phyloP scores from a whole-genome alignment of 2,888 invertebrate species.

The Leptogaster cylindrica region DNA sequence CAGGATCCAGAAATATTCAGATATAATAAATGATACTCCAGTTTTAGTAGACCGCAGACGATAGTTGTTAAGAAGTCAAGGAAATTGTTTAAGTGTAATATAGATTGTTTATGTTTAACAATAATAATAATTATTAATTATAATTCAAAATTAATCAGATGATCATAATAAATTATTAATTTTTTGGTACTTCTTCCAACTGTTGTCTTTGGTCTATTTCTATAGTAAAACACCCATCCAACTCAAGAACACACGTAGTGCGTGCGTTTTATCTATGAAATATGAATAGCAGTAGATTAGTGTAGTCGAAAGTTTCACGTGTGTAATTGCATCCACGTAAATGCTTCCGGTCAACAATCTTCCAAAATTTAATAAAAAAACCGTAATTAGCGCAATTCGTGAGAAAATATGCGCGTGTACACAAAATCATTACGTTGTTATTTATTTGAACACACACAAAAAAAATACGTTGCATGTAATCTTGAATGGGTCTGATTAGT shows the following conservation, averaged over 20 bases:
- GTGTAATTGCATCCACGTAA: conserved; percentile 14
- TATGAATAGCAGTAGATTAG: conserved; percentile 19
- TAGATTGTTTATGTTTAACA: too few relatives aligned
- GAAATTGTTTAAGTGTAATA: too few relatives aligned
- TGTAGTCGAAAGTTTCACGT: neutral
- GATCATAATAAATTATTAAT: too few relatives aligned
- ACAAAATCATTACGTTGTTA: conserved; percentile 30
- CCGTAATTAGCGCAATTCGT: too few relatives aligned
- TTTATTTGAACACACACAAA: conserved; percentile 3
- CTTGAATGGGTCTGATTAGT: conserved; percentile 25
- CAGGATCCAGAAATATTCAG: too few relatives aligned
- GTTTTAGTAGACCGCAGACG: too few relatives aligned
- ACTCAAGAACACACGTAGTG: conserved; percentile 31
- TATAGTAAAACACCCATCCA: conserved; percentile 2
- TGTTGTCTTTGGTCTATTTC: conserved; percentile 15
- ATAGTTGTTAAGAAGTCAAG: too few relatives aligned
- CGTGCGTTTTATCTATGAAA: conserved; percentile 25
- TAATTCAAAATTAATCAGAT: too few relatives aligned
- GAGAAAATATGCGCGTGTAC: neutral
- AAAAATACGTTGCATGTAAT: conserved; percentile 17
- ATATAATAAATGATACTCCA: too few relatives aligned
- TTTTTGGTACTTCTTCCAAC: too few relatives aligned
- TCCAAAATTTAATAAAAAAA: neutral
- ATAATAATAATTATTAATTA: too few relatives aligned
- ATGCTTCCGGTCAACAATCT: neutral